Percentiles rank a stretch among this genome's conserved stretches.
Evolutionary conservation across 2,113 vertebrate genomes (phyloP).

Genomic region (Micromys minutus): DNA sequence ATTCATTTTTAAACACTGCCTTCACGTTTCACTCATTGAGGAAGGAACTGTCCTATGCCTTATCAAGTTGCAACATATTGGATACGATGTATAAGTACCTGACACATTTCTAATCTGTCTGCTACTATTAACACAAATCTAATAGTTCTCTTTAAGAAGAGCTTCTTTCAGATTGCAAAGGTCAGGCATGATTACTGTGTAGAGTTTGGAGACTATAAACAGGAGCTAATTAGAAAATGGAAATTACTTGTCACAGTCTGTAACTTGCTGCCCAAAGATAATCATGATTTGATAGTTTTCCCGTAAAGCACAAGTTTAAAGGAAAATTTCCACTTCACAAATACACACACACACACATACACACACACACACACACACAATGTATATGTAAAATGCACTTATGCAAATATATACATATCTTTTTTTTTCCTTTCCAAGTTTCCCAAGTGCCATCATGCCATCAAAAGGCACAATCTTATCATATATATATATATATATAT

Average conservation of each 20-base stretch:
- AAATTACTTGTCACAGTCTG: constrained; percentile 6
- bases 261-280: neutral
- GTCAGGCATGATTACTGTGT: constrained; percentile 2
- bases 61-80: neutral
- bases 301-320: constrained; percentile 29
- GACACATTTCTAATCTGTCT: neutral
- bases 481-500: no score
- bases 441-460: neutral
- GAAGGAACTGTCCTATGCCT: neutral
- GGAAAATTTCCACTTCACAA: constrained; percentile 47
- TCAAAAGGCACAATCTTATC: neutral
- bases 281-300: neutral
- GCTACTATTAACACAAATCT: neutral
- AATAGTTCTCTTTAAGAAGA: neutral
- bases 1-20: constrained; percentile 27
- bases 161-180: neutral
- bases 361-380: no score
- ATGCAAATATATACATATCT: neutral
- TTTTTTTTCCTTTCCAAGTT: neutral
- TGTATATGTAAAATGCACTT: accelerated
- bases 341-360: neutral
- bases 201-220: constrained; percentile 28
- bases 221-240: constrained; percentile 29
- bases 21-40: neutral
- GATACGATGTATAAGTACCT: neutral